A percentile compares a stretch with the other conserved stretches of the same genome.
phyloP scores from a whole-genome alignment of 2,113 vertebrate genomes.

The Nothoprocta perdicaria region DNA sequence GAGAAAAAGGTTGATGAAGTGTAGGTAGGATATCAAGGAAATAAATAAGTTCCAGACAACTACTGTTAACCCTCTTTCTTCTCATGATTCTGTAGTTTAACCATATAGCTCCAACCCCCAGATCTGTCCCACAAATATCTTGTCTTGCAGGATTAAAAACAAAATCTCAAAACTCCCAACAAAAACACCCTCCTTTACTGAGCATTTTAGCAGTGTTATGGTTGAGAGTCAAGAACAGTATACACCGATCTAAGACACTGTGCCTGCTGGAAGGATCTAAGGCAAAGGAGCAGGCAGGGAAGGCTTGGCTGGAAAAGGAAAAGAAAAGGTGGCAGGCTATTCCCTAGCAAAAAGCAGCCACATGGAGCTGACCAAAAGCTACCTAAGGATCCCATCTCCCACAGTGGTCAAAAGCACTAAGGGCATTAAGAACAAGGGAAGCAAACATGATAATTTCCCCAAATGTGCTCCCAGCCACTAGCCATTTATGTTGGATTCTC shows the following conservation, averaged over 20 bases:
- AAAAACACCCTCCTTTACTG: neutral
- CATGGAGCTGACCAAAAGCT: neutral
- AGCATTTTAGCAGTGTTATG: neutral
- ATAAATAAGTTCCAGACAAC: conserved; percentile 12
- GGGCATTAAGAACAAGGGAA: neutral
- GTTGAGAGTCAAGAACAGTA: neutral
- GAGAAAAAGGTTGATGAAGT: conserved; percentile 40
- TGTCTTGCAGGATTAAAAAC: neutral
- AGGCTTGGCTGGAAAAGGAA: neutral
- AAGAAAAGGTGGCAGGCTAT: neutral
- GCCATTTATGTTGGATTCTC: neutral
- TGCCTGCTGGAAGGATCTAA: neutral
- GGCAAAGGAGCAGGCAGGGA: neutral
- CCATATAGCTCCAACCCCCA: neutral
- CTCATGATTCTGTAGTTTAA: neutral
- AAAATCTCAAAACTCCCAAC: neutral
- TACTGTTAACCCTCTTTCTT: neutral
- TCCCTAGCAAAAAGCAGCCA: neutral
- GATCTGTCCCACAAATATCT: neutral
- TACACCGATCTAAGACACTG: neutral
- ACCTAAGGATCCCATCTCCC: neutral
- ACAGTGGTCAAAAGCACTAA: neutral
- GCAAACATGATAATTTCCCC: rapidly evolving
- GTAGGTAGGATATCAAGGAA: conserved; percentile 32
- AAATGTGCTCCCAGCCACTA: neutral